A percentile compares a stretch with the other conserved stretches of the same genome.
phyloP scores from a whole-genome alignment of 2,113 vertebrate species.

The Smithornis capensis region DNA sequence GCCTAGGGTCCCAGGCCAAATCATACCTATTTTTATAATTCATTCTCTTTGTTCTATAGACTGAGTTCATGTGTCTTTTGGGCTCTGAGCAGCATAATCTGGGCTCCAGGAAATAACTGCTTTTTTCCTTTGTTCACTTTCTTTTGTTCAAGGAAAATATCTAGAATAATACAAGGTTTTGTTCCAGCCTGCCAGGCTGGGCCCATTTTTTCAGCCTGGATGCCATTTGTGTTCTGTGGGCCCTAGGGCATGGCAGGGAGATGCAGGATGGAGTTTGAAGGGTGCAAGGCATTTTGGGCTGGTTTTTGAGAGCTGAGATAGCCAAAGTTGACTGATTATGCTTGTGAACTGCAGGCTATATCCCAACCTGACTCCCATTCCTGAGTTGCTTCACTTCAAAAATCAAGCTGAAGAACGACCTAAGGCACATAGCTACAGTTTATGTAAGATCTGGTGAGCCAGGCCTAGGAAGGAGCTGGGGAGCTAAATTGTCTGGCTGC shows the following conservation, averaged over 20 bases:
- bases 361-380: neutral
- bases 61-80: neutral
- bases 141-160: neutral
- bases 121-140: neutral
- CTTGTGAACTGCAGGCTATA: neutral
- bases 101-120: neutral
- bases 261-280: neutral
- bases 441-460: neutral
- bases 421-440: neutral
- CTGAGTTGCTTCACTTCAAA: accelerated
- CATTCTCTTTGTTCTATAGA: neutral
- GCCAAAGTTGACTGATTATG: accelerated
- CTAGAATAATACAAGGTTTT: neutral
- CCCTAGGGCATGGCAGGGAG: neutral
- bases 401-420: neutral
- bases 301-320: neutral
- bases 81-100: neutral
- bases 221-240: accelerated
- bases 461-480: neutral
- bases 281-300: neutral
- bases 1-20: neutral
- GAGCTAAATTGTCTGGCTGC: neutral
- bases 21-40: neutral
- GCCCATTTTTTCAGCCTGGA: neutral
- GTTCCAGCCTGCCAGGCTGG: neutral